Evolutionary conservation across 2,113 vertebrate genomes (phyloP), one percentile per base, ranked within the genome.

Genomic region (Empidonax traillii): DNA sequence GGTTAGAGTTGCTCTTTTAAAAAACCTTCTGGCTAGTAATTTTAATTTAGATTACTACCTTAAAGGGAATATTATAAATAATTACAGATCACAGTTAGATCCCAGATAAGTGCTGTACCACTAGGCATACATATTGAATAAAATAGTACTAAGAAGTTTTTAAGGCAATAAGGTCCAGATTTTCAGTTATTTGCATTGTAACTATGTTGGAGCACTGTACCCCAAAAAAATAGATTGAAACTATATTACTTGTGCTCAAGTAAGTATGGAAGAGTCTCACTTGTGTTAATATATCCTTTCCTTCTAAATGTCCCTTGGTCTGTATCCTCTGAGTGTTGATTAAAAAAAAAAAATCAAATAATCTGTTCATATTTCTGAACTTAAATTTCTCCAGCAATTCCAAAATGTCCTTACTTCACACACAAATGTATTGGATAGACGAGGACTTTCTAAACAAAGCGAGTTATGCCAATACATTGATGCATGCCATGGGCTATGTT

Each of bases 51-150:
- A 96, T 88, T 96, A 39, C 56, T 96, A 90, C 90, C 90, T 97
- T 94, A 92, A 84, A 95, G 93, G 88, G 88, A 93, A 84, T 91
- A 94, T 94, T 94, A 95, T 96, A 95, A 97, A 96, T 94, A 94
- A 96, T 96, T 97, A 94, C 91, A 96, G 76, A 94, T 94, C 93
- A 93, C 79, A 84, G 85, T 77, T 94, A 96, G 90, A 95, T 95
- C 56, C 35, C 52, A 87, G 66, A 87, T 92, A 96, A 97, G 62
- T 83, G 33, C 53, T 82, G 33, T 83, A 93, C 72, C 79, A 96
- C 63, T 83, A 77, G 79, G 92, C 78, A 88, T 44, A 93, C 90
- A 91, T 93, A 90, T 37, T 83, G 65, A 86, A 94, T 79, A 94
- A 91, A 91, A 85, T 6, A 66, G 31, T 87, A 69, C 20, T 76